These are phyloP conservation scores for Aphelinus atriplicis DNA, from an alignment of 1,140 invertebrate genomes.

Conservation along the genomic window DNA sequence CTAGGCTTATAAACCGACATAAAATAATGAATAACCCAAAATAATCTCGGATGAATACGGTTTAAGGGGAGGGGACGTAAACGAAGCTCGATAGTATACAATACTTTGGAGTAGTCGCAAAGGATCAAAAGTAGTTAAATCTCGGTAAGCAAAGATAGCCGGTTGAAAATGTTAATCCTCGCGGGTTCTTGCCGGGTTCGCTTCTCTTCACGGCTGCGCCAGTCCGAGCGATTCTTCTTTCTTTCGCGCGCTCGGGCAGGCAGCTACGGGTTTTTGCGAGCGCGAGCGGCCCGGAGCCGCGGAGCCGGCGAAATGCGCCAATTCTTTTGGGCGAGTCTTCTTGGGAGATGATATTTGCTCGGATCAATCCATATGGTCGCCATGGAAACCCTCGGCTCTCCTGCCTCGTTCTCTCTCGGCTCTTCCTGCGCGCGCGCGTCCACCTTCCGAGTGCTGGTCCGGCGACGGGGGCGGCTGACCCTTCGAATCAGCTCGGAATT, in stretches of 20 bases:
- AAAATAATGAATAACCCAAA: too few relatives aligned
- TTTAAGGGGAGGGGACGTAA: too few relatives aligned
- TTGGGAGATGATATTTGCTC: constrained; percentile 64
- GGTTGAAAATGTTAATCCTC: background rate
- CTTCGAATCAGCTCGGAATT: too few relatives aligned
- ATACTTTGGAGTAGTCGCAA: too few relatives aligned
- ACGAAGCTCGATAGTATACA: too few relatives aligned
- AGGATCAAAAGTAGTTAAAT: too few relatives aligned
- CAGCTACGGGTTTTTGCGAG: constrained; percentile 21
- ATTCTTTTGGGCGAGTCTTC: constrained; percentile 62
- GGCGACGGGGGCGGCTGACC: too few relatives aligned
- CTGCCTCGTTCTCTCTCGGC: constrained; percentile 32
- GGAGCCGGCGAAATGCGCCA: constrained; percentile 56
- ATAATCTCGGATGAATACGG: too few relatives aligned
- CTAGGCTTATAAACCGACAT: too few relatives aligned
- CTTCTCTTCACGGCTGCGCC: constrained; percentile 18
- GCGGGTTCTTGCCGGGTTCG: background rate
- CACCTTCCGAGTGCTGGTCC: constrained; percentile 8
- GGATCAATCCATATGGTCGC: constrained; percentile 66
- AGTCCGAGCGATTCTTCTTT: constrained; percentile 37
- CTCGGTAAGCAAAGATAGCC: too few relatives aligned
- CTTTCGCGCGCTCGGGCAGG: constrained; percentile 14
- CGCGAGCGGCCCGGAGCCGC: constrained; percentile 46
- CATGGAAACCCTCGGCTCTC: constrained; percentile 61
- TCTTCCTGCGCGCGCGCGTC: constrained; percentile 3